phyloP scores from a whole-genome alignment of 1,140 invertebrate genomes.

The Thaumatotibia leucotreta region DNA sequence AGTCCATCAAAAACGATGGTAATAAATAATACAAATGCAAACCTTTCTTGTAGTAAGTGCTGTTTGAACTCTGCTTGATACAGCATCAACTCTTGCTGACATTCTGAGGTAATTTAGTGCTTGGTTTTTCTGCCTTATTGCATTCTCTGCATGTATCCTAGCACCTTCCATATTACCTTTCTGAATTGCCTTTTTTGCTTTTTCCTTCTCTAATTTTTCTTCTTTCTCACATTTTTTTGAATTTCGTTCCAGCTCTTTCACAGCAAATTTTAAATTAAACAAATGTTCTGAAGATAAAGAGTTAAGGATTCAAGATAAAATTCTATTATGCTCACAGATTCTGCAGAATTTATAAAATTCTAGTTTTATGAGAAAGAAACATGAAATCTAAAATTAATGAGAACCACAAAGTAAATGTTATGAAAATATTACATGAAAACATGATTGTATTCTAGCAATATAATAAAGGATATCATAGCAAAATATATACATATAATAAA shows the following conservation, averaged over 20 bases:
- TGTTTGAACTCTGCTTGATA: slow-evolving; percentile 97
- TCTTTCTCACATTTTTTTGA: slow-evolving; percentile 99
- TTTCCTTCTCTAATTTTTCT: slow-evolving; percentile 96
- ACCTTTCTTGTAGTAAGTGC: slow-evolving; percentile 94
- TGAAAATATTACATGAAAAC: too few relatives aligned
- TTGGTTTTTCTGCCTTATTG: slow-evolving; percentile 99
- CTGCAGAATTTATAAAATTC: too few relatives aligned
- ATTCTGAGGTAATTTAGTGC: slow-evolving; percentile 97
- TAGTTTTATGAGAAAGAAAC: too few relatives aligned
- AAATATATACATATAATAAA: too few relatives aligned
- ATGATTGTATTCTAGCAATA: too few relatives aligned
- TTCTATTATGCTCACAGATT: too few relatives aligned
- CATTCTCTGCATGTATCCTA: slow-evolving; percentile 98
- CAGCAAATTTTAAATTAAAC: slow-evolving; percentile 99
- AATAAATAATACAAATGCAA: neutral
- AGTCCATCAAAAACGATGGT: too few relatives aligned
- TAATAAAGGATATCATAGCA: too few relatives aligned
- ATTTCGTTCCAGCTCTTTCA: slow-evolving; percentile 97
- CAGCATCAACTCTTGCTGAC: slow-evolving; percentile 98
- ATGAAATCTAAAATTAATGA: too few relatives aligned
- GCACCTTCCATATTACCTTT: slow-evolving; percentile 99
- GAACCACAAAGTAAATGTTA: too few relatives aligned
- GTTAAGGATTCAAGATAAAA: slow-evolving; percentile 37
- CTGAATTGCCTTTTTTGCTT: slow-evolving; percentile 98
- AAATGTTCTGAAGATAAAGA: slow-evolving; percentile 86